Conservation (phyloP, 2,797 vertebrate genomes). For the Falco rusticolus region DNA sequence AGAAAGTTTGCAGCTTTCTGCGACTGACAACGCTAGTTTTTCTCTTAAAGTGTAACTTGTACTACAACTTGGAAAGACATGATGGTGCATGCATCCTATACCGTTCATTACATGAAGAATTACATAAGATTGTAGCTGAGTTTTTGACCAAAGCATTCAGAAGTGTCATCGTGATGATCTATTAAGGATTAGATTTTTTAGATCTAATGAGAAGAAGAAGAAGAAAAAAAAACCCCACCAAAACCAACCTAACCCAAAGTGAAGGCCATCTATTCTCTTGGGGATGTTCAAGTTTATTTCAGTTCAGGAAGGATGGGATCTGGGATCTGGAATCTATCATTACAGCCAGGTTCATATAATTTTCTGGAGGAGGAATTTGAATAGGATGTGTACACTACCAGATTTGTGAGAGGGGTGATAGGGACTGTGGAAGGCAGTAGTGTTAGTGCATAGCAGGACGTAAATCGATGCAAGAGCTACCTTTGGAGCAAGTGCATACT, state of each 20-base stretch:
- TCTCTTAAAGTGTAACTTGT: not conserved
- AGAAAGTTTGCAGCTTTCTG: not conserved
- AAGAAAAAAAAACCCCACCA: too few species aligned
- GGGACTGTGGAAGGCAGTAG: not conserved
- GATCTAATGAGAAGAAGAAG: not conserved
- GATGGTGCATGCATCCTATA: not conserved
- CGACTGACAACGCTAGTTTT: not conserved
- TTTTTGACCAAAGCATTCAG: not conserved
- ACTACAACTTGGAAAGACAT: not conserved
- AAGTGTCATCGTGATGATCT: not conserved
- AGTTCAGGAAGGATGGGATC: not conserved
- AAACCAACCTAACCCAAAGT: not conserved
- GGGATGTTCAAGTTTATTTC: not conserved
- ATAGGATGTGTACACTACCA: not conserved
- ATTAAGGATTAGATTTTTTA: not conserved
- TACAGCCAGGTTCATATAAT: not conserved
- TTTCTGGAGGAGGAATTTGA: not conserved
- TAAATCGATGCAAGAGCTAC: not conserved
- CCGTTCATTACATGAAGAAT: not conserved
- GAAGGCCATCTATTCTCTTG: not conserved
- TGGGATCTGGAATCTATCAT: not conserved
- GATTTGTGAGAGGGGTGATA: not conserved
- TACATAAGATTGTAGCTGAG: not conserved
- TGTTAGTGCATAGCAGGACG: rapidly evolving
- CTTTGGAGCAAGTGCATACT: not conserved